Conservation (phyloP, 2,113 vertebrate genomes). For the Haemorhous mexicanus region DNA sequence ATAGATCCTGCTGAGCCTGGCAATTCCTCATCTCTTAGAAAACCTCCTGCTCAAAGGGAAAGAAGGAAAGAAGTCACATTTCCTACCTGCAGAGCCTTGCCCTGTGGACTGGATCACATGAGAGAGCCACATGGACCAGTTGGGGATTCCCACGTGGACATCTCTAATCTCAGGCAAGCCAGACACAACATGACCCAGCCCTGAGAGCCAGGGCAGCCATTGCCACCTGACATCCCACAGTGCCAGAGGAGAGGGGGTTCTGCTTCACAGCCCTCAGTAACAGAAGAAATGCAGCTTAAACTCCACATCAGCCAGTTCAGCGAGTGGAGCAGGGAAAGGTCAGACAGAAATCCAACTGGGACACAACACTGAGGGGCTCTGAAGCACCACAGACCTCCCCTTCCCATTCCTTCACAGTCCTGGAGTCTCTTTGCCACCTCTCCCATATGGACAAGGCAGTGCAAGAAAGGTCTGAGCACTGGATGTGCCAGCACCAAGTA, state of each 20-base stretch:
- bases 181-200: slow-evolving; percentile 9
- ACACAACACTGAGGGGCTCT: rapidly evolving
- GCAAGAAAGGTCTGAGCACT: background rate
- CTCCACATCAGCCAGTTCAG: background rate
- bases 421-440: background rate
- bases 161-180: background rate
- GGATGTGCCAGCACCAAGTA: background rate
- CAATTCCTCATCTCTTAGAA: background rate
- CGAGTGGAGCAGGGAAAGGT: rapidly evolving
- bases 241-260: background rate
- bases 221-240: background rate
- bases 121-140: rapidly evolving
- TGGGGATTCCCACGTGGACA: background rate
- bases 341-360: background rate
- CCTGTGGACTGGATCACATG: background rate
- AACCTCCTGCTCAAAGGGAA: background rate
- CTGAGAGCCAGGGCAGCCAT: background rate
- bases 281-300: slow-evolving; percentile 19
- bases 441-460: rapidly evolving
- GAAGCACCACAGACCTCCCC: background rate
- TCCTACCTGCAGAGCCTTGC: background rate
- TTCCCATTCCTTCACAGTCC: background rate
- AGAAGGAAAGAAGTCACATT: background rate
- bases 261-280: background rate
- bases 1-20: background rate